phyloP scores from a whole-genome alignment of 2,888 invertebrate species.

The Leptopterna dolabrata region DNA sequence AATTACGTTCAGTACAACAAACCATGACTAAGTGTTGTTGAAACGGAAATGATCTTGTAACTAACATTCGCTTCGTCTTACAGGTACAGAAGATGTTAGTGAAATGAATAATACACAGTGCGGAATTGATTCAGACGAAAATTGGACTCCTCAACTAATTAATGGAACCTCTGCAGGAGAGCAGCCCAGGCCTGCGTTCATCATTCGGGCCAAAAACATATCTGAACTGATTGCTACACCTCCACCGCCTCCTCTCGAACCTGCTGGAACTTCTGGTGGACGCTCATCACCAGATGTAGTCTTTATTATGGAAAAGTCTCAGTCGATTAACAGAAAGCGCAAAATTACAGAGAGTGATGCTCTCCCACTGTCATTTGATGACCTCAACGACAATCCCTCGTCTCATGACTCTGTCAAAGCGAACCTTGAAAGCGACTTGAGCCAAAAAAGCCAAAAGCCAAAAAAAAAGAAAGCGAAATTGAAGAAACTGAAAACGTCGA shows the following conservation, averaged over 20 bases:
- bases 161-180: background rate
- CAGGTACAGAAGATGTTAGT: background rate
- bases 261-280: background rate
- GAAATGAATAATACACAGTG: background rate
- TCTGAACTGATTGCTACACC: background rate
- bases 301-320: background rate
- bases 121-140: background rate
- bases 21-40: too few relatives aligned
- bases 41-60: too few relatives aligned
- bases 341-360: too few relatives aligned
- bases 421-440: too few relatives aligned
- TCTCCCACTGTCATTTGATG: too few relatives aligned
- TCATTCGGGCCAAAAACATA: background rate
- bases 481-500: background rate
- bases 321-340: background rate
- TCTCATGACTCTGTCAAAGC: too few relatives aligned
- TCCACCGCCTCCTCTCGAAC: background rate
- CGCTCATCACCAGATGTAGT: background rate
- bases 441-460: too few relatives aligned
- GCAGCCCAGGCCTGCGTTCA: background rate
- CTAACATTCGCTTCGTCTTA: background rate
- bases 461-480: too few relatives aligned
- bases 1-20: too few relatives aligned
- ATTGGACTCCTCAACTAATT: background rate
- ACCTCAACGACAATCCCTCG: too few relatives aligned